Evolutionary conservation across 2,888 invertebrate species (phyloP).

Genomic region (Drosophila pegasa): DNA sequence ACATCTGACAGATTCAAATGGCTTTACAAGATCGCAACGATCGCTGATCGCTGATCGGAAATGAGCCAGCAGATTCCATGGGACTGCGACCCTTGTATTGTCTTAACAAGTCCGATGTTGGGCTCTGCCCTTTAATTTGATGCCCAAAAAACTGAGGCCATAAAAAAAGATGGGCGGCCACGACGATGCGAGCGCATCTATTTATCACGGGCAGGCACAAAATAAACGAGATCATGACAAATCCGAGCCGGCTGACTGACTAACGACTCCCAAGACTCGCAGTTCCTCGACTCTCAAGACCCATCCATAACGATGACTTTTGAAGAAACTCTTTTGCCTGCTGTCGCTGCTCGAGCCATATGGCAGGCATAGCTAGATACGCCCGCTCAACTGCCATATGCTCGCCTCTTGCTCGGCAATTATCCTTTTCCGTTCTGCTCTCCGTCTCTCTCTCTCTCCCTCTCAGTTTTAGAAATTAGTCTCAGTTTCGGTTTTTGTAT

Average conservation of each 20-base stretch:
- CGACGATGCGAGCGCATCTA: conserved; percentile 50
- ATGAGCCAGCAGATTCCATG: conserved; percentile 59
- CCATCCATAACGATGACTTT: conserved; percentile 52
- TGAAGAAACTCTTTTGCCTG: conserved; percentile 62
- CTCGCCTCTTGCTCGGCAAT: conserved; percentile 71
- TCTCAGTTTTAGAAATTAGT: conserved; percentile 64
- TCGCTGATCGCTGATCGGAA: conserved; percentile 55
- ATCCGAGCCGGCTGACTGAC: conserved; percentile 67
- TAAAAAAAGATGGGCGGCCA: conserved; percentile 50
- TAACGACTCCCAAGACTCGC: conserved; percentile 20
- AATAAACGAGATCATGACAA: conserved; percentile 77
- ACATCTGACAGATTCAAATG: conserved; percentile 43
- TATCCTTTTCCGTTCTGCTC: conserved; percentile 67
- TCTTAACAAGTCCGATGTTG: conserved; percentile 59
- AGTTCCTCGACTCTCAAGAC: conserved; percentile 9
- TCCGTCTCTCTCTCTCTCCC: conserved; percentile 4
- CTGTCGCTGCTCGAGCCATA: conserved; percentile 39
- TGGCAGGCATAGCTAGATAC: conserved; percentile 18
- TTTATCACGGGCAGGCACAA: conserved; percentile 61
- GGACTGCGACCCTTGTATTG: conserved; percentile 45
- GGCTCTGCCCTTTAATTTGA: conserved; percentile 57
- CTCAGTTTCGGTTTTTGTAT: conserved; percentile 58
- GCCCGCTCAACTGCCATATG: conserved; percentile 67
- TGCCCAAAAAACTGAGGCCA: conserved; percentile 46
- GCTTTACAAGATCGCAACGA: conserved; percentile 53